phyloP scores from a whole-genome alignment of 2,888 invertebrate species.

The Leucophenga montana region DNA sequence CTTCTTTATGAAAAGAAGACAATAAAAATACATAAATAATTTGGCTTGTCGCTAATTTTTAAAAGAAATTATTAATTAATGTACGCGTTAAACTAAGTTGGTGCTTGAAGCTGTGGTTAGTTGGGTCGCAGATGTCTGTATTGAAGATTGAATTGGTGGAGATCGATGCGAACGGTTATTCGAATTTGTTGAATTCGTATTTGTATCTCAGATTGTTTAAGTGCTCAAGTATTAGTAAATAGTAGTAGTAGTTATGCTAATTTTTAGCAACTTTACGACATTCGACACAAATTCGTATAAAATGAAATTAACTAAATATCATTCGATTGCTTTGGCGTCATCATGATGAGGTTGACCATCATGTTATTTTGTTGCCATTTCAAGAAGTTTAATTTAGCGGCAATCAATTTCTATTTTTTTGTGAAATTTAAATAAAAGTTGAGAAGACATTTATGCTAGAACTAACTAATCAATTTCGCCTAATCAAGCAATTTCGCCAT shows the following conservation, averaged over 20 bases:
- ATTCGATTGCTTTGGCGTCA: constrained; percentile 55
- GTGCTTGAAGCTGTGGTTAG: constrained; percentile 13
- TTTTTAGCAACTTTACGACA: constrained; percentile 32
- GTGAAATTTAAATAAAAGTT: constrained; percentile 10
- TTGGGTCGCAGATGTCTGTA: constrained; percentile 3
- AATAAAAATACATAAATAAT: constrained; percentile 23
- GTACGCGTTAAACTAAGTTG: constrained; percentile 4
- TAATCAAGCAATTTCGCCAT: too few species aligned
- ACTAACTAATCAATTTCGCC: too few species aligned
- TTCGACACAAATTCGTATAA: constrained; percentile 60
- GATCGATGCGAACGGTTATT: constrained; percentile 20
- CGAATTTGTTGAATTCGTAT: constrained; percentile 26
- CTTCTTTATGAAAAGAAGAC: neutral
- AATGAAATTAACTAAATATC: constrained; percentile 51
- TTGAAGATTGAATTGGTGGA: too few species aligned
- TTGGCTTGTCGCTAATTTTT: constrained; percentile 20
- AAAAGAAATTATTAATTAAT: constrained; percentile 29
- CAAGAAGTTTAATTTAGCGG: constrained; percentile 17
- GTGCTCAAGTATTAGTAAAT: too few species aligned
- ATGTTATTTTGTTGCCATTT: constrained; percentile 10
- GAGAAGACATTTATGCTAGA: neutral
- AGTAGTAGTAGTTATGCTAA: constrained; percentile 30
- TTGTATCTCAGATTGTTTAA: neutral
- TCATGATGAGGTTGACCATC: constrained; percentile 31
- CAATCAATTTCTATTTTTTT: constrained; percentile 7